A percentile compares a stretch with the other conserved stretches of the same genome.
Evolutionary conservation across 2,888 invertebrate genomes (phyloP).

Genomic region (Zootermopsis nevadensis): DNA sequence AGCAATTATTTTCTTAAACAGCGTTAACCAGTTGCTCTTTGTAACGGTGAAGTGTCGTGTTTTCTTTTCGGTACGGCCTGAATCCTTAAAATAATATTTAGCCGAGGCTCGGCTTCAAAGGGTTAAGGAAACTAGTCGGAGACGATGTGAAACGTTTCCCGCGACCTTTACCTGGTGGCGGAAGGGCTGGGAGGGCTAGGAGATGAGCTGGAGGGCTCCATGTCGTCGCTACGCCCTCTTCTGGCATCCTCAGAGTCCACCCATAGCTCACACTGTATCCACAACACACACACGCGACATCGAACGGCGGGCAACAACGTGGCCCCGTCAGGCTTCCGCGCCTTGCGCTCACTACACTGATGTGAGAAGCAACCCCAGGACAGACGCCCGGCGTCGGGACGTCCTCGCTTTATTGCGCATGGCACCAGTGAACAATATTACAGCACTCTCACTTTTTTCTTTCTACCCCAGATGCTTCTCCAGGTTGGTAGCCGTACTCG

Average conservation of each 20-base stretch:
- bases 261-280: conserved; percentile 15
- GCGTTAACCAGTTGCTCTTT: too few species aligned
- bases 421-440: conserved; percentile 22
- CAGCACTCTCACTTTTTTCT: conserved; percentile 28
- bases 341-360: neutral
- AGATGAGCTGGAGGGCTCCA: conserved; percentile 50
- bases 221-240: conserved; percentile 33
- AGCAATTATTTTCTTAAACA: too few species aligned
- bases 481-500: neutral
- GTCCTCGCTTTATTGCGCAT: conserved; percentile 30
- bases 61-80: too few species aligned
- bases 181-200: conserved; percentile 47
- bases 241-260: conserved; percentile 28
- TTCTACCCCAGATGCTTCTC: conserved; percentile 30
- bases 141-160: neutral
- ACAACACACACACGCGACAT: neutral
- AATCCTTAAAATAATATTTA: too few species aligned
- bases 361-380: neutral
- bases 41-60: too few species aligned
- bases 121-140: too few species aligned
- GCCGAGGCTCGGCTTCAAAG: too few species aligned
- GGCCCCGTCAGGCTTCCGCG: neutral
- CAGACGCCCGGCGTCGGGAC: conserved; percentile 25
- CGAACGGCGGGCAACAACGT: neutral
- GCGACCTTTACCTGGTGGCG: conserved; percentile 37